A percentile compares a stretch with the other conserved stretches of the same genome.
phyloP scores from a whole-genome alignment of 2,797 vertebrate species.

The Aphelocoma californica region DNA sequence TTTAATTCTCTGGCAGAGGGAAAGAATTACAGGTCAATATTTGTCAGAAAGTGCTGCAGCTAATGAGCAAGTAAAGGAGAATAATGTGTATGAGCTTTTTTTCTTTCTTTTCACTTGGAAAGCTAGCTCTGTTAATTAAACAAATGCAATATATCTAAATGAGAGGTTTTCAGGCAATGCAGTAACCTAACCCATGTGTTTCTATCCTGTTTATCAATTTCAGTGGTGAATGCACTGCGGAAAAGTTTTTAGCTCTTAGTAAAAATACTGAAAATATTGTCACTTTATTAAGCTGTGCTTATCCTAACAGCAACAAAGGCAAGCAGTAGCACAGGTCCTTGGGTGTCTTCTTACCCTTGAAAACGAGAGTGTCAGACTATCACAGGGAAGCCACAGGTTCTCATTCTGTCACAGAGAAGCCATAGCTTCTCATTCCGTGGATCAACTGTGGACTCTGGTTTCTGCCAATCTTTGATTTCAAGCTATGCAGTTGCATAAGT shows the following conservation, averaged over 20 bases:
- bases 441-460: not conserved
- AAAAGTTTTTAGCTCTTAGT: not conserved
- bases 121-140: not conserved
- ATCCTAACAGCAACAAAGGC: not conserved
- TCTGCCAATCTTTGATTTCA: not conserved
- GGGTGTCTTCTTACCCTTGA: not conserved
- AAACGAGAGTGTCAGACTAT: not conserved
- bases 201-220: not conserved
- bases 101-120: slow-evolving; percentile 19
- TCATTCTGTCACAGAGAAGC: not conserved
- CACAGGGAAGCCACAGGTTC: not conserved
- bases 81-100: slow-evolving; percentile 5
- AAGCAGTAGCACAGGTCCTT: not conserved
- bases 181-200: not conserved
- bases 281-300: not conserved
- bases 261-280: not conserved
- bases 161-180: not conserved
- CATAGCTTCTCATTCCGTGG: not conserved
- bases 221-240: not conserved
- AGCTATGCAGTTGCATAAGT: too few species aligned
- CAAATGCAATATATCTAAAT: not conserved
- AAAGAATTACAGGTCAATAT: slow-evolving; percentile 59
- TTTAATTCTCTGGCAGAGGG: slow-evolving; percentile 54
- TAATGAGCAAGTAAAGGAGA: slow-evolving; percentile 51
- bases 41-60: slow-evolving; percentile 51